Evolutionary conservation across 2,113 vertebrate species (phyloP), one percentile per base, ranked within the genome.

Genomic region (Coracopsis vasa): DNA sequence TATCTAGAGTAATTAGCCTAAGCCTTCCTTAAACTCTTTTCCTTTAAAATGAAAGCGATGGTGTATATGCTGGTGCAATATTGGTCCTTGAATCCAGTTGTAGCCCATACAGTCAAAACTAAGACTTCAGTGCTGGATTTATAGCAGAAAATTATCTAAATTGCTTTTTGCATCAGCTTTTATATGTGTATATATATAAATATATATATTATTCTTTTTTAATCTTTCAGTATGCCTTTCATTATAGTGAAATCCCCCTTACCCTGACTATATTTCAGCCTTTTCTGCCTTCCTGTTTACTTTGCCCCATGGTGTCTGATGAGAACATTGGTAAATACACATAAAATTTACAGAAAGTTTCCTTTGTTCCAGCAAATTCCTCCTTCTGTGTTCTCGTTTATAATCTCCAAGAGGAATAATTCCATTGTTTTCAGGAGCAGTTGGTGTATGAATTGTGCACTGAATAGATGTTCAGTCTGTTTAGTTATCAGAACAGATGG

Each of bases 61-160:
- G 1, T 61, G 9, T 89, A 13, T 47, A 13, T 41, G 67, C 18
- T 50, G 15, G 2, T 90, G 21, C 27, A 50, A 0, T 53, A 18
- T 31, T 61, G 20, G 7, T 72, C 60, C 23, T 83, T 0, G 0
- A 37, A 48, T 70, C 17, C 3, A 1, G 4, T 62, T 93, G 33
- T 61, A 53, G 24, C 27, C 13, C 66, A 6, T 60, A 6, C 6
- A 77, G 25, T 85, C n/a, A 66, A 84, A 89, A 45, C n/a, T 8
- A 77, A 64, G 45, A 77, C 44, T 88, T 42, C 14, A 61, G 13
- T 27, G 7, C 61, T 62, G 24, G 7, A 3, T 39, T 88, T 86
- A 39, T 21, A 88, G 31, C 71, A 89, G 51, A 17, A 78, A 53
- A n/a, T 77, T 50, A 18, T 51, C 7, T 17, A 4, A 39, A 17